Conservation (phyloP, 2,888 invertebrate genomes). For the Euplagia quadripunctaria region DNA sequence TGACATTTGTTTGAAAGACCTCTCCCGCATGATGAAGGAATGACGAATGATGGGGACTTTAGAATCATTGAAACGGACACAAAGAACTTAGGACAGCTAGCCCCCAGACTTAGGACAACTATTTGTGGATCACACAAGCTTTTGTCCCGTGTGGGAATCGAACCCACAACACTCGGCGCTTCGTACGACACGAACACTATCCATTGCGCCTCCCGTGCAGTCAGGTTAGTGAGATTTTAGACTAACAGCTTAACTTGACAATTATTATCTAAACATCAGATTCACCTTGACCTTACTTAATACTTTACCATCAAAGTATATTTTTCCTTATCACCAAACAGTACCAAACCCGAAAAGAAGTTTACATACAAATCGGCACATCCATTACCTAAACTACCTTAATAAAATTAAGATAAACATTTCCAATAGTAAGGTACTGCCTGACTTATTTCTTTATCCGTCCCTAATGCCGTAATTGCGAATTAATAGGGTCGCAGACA, state of each 20-base stretch:
- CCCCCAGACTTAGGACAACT: too few relatives aligned
- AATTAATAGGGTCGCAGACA: slow-evolving; percentile 60
- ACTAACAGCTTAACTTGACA: not conserved
- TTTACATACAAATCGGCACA: slow-evolving; percentile 37
- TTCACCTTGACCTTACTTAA: too few relatives aligned
- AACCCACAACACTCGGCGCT: too few relatives aligned
- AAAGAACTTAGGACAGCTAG: too few relatives aligned
- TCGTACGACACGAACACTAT: too few relatives aligned
- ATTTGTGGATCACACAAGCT: too few relatives aligned
- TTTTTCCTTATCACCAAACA: not conserved
- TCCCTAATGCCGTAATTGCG: slow-evolving; percentile 52
- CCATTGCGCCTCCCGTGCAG: too few relatives aligned
- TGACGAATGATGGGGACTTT: too few relatives aligned
- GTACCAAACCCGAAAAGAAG: not conserved
- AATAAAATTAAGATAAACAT: slow-evolving; percentile 54
- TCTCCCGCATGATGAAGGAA: too few relatives aligned
- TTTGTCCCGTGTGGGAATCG: too few relatives aligned
- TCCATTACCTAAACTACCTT: slow-evolving; percentile 19
- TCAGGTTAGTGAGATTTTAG: not conserved
- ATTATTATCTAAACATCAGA: not conserved
- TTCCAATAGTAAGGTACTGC: slow-evolving; percentile 33
- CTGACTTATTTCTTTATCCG: slow-evolving; percentile 47
- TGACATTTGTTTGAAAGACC: too few relatives aligned
- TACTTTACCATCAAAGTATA: not conserved
- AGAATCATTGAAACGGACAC: too few relatives aligned